phyloP scores from a whole-genome alignment of 2,888 invertebrate species.

The Parnassius apollo region DNA sequence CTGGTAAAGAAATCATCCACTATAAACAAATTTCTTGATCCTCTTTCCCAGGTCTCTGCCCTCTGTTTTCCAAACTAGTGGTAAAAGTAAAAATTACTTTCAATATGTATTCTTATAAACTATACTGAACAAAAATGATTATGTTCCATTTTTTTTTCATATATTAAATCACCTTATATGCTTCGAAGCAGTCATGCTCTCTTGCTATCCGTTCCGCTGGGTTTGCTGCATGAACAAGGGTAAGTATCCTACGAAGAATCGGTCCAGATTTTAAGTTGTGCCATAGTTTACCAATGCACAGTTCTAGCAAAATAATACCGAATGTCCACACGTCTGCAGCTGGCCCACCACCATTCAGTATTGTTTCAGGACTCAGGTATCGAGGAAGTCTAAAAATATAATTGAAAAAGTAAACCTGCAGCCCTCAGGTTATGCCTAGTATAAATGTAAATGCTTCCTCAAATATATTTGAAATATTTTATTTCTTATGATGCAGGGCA shows the following conservation, averaged over 20 bases:
- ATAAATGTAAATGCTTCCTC: too few species aligned
- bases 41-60: too few species aligned
- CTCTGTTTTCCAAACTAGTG: too few species aligned
- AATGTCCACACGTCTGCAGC: slow-evolving; percentile 96
- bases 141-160: background rate
- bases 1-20: too few species aligned
- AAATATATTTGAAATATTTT: too few species aligned
- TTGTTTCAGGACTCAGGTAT: slow-evolving; percentile 91
- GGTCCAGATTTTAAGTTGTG: slow-evolving; percentile 87
- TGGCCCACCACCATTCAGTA: slow-evolving; percentile 85
- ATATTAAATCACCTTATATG: slow-evolving; percentile 77
- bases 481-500: too few species aligned
- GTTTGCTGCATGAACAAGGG: slow-evolving; percentile 82
- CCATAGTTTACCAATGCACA: slow-evolving; percentile 88
- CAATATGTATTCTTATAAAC: too few species aligned
- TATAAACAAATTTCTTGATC: too few species aligned
- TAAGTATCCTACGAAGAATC: slow-evolving; percentile 87
- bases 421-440: background rate
- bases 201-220: slow-evolving; percentile 86
- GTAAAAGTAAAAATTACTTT: too few species aligned
- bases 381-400: slow-evolving; percentile 82
- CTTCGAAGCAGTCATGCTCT: slow-evolving; percentile 87
- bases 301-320: slow-evolving; percentile 93
- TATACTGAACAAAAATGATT: too few species aligned
- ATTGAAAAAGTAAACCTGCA: background rate